A percentile compares a stretch with the other conserved stretches of the same genome.
phyloP scores from a whole-genome alignment of 1,140 invertebrate species.

The Nasonia longicornis region DNA sequence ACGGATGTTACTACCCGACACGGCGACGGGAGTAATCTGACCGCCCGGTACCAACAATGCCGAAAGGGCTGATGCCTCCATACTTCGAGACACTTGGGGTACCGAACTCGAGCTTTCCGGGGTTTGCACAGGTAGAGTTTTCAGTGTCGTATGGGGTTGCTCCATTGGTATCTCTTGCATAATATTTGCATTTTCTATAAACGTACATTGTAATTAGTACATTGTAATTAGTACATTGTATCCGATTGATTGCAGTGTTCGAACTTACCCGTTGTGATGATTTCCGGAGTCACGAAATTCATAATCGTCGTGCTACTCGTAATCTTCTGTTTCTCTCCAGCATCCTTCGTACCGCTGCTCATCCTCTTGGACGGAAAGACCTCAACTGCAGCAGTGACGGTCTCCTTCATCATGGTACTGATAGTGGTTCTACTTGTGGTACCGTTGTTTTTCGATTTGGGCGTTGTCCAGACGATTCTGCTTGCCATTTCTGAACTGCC shows the following conservation, averaged over 20 bases:
- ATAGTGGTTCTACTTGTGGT: background rate
- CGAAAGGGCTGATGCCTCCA: constrained; percentile 68
- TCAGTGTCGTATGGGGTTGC: background rate
- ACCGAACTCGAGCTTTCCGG: background rate
- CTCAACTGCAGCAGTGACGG: constrained; percentile 43
- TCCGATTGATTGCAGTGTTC: background rate
- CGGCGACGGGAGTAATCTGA: constrained; percentile 62
- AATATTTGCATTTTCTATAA: constrained; percentile 16
- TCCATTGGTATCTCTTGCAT: background rate
- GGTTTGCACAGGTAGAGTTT: background rate
- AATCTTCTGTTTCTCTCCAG: background rate
- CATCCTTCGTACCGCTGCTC: constrained; percentile 22
- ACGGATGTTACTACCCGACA: constrained; percentile 49
- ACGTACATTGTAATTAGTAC: background rate
- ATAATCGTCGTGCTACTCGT: background rate
- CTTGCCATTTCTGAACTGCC: constrained; percentile 49
- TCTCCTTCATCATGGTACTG: constrained; percentile 35
- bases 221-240: background rate
- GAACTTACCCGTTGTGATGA: constrained; percentile 2
- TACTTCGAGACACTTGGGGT: constrained; percentile 42
- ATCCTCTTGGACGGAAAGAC: constrained; percentile 39
- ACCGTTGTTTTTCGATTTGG: constrained; percentile 35
- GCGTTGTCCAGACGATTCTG: constrained; percentile 60
- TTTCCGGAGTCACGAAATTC: background rate
- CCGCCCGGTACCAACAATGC: constrained; percentile 73